Base-by-base conservation (phyloP, 64 coral and sea anemone genomes). In the Montipora efflorescens region DNA sequence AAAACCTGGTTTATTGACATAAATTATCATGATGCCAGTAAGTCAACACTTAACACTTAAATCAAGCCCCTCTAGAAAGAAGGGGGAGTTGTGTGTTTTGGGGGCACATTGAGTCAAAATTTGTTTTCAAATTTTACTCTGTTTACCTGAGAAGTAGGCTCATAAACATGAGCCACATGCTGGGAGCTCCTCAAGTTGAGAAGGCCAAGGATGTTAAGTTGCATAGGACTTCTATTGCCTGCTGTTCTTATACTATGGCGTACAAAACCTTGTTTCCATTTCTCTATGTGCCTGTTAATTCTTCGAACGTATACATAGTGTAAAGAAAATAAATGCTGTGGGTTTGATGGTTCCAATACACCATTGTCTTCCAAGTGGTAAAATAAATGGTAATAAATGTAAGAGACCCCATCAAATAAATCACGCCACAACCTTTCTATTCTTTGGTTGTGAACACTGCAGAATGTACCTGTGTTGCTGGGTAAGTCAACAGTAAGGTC, bases 281-380 rank as follows among this genome's bases (percentile, higher is more conserved):
- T 76, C 48, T 89, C 68, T 53, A 89, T 48, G 87, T 89, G 87
- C 76, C 71, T 5, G 71, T 89, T 89, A 53, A 89, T 89, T 47
- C 87, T 47, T 89, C 74, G 87, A 77, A 89, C 25, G 55, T 20
- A 89, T 13, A 89, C 87, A 89, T 74, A 89, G 69, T 89, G 73
- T 74, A 77, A 75, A 57, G 44, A 89, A 77, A 89, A 89, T 74
- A 89, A 89, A 76, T 77, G 87, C 51, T 53, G 16, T 57, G 67
- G 67, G 76, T 76, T 89, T 72, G 67, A 53, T 76, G 87, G 48
- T 22, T 89, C 87, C 44, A 76, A 57, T 76, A 50, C 67, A 75
- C 87, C 87, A 89, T 55, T 89, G 50, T 75, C 87, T 46, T 79
- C 77, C 77, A 49, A 47, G 46, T 46, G 77, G 45, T 79, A 52